Evolutionary conservation across 2,888 invertebrate genomes (phyloP).

Genomic region (Phytoseiulus persimilis): DNA sequence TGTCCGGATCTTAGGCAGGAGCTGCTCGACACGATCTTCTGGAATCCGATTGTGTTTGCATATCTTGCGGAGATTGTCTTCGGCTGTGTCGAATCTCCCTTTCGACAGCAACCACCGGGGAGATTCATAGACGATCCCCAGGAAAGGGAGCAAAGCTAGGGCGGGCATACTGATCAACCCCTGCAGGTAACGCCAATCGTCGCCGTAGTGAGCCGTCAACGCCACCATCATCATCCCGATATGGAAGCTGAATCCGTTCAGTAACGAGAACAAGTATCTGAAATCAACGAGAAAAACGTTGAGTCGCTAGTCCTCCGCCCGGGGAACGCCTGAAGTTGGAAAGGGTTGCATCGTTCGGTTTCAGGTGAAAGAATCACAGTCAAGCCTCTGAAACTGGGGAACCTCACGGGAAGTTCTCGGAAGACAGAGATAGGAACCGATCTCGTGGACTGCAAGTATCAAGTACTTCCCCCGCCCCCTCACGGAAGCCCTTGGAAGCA

Average conservation of each 20-base stretch:
- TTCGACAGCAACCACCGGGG: slow-evolving; percentile 20
- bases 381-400: too few species aligned
- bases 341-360: too few species aligned
- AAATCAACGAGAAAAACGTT: not conserved
- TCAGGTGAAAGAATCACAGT: too few species aligned
- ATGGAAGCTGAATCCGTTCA: slow-evolving; percentile 29
- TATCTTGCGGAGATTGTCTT: slow-evolving; percentile 13
- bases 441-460: too few species aligned
- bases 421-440: too few species aligned
- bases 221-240: slow-evolving; percentile 29
- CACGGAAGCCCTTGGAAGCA: too few species aligned
- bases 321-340: too few species aligned
- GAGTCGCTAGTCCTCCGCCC: too few species aligned
- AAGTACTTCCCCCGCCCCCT: too few species aligned
- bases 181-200: slow-evolving; percentile 28
- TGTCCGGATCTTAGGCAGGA: slow-evolving; percentile 37
- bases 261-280: slow-evolving; percentile 24
- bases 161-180: slow-evolving; percentile 20
- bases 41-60: slow-evolving; percentile 30
- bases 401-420: too few species aligned
- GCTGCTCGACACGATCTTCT: slow-evolving; percentile 17
- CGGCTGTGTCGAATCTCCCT: slow-evolving; percentile 12
- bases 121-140: slow-evolving; percentile 15
- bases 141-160: slow-evolving; percentile 10
- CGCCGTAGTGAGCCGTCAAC: slow-evolving; percentile 18